Base-by-base conservation (phyloP, 2,113 vertebrate species). In the Zapus hudsonius region DNA sequence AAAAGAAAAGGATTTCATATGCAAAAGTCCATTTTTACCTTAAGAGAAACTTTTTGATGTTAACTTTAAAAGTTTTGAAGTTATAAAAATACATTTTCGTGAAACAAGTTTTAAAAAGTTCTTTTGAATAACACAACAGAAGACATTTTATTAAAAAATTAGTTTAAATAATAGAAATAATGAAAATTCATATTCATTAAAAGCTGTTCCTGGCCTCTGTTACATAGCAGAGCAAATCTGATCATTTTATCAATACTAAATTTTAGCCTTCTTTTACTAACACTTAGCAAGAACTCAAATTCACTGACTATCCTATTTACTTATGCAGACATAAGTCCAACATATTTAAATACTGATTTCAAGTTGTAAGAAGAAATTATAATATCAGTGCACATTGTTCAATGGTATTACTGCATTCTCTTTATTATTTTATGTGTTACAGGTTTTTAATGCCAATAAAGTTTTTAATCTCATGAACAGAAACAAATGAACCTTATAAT, bases 311-410 rank as follows among this genome's bases (percentile, higher is more conserved):
- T 82, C 92, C 93, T 95, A 64, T 96, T 96, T 93, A 93, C 84
- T 95, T 97, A 94, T 95, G 47, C 83, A 96, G 82, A 95, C 80
- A 80, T 16, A 96, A 96, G 84, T 95, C 91, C 96, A 96, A 95
- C 76, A 97, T 67, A 91, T 84, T 89, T 97, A 96, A 97, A 96
- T 96, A 97, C 97, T 97, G 92, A 96, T 92, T 98, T 97, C 95
- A 98, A 97, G 92, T 94, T 97, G 67, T 94, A 1, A 44, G 92
- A 97, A 98, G 95, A 59, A 72, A 97, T 90, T 96, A 64, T 40
- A 76, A 96, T 94, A 16, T 94, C 91, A 94, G 47, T 96, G 72
- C 12, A 90, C 80, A 96, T 31, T 95, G 66, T 19, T 96, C 57
- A 96, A 93, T 91, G 47, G 27, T 82, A 87, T 40, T 87, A 94